Percentiles rank a stretch among this genome's conserved stretches.
Conservation (phyloP, 2,113 vertebrate genomes). For the Emberiza fucata region DNA sequence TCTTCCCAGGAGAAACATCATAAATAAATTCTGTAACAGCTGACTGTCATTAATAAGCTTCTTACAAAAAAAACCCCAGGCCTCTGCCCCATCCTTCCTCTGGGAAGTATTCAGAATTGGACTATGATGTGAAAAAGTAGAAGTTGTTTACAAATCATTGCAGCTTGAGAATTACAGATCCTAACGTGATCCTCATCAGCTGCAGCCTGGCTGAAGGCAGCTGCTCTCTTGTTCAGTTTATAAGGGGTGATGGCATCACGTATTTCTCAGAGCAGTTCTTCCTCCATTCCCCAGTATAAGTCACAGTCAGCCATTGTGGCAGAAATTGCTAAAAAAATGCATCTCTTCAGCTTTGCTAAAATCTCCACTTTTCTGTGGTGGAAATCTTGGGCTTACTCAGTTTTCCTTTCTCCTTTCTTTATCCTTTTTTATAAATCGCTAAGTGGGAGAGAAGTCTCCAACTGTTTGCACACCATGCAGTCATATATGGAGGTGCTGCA, state of each 20-base stretch:
- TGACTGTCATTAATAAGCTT: conserved; percentile 33
- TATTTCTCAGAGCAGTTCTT: neutral
- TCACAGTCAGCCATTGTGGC: neutral
- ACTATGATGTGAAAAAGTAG: conserved; percentile 27
- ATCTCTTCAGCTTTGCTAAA: neutral
- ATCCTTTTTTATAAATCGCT: conserved; percentile 7
- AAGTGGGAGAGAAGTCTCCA: neutral
- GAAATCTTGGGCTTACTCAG: neutral
- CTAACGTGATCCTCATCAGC: neutral
- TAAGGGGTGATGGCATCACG: neutral
- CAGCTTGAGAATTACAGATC: conserved; percentile 27
- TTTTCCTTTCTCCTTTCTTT: neutral
- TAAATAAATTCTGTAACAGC: conserved; percentile 41
- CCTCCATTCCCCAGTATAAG: neutral
- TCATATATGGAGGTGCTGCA: conserved; percentile 3
- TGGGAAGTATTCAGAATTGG: conserved; percentile 33
- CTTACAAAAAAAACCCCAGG: conserved; percentile 1
- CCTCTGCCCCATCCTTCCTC: neutral
- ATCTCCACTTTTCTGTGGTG: neutral
- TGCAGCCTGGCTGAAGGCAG: neutral
- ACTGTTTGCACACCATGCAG: neutral
- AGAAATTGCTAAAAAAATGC: conserved; percentile 5
- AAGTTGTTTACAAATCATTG: conserved; percentile 28
- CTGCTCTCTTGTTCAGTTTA: neutral
- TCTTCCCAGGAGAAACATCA: conserved; percentile 1